phyloP scores from a whole-genome alignment of 2,888 invertebrate species.

The Tridacna crocea region DNA sequence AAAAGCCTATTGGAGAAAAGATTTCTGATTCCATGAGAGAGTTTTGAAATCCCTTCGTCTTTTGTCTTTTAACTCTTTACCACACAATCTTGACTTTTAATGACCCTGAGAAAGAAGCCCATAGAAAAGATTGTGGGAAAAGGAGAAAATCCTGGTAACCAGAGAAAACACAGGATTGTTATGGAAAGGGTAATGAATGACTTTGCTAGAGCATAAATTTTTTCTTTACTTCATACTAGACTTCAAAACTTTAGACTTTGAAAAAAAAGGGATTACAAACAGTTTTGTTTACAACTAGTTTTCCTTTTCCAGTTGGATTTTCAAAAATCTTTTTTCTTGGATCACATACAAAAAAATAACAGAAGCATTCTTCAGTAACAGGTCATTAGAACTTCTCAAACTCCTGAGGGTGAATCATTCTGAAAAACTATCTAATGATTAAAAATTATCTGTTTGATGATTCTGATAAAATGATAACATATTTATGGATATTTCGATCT shows the following conservation, averaged over 20 bases:
- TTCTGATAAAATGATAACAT: conserved; percentile 16
- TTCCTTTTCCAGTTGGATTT: background rate
- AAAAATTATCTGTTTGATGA: background rate
- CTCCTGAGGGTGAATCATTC: too few species aligned
- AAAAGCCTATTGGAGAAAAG: too few species aligned
- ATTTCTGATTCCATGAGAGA: too few species aligned
- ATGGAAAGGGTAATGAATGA: too few species aligned
- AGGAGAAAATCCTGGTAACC: background rate
- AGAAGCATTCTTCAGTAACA: too few species aligned
- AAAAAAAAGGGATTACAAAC: background rate
- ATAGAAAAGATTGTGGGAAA: background rate
- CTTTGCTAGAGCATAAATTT: background rate
- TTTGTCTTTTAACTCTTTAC: too few species aligned
- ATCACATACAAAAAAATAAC: background rate
- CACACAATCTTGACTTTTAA: background rate
- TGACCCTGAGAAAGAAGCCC: background rate
- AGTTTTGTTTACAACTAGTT: background rate
- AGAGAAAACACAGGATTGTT: too few species aligned
- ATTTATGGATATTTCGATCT: background rate
- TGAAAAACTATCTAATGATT: background rate
- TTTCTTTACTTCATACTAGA: background rate
- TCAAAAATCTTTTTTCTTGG: background rate
- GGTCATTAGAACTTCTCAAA: too few species aligned
- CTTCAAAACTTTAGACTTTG: background rate
- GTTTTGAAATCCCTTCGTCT: too few species aligned